Evolutionary conservation across 1,140 invertebrate species (phyloP).

Genomic region (Pemphigus obesinymphae): DNA sequence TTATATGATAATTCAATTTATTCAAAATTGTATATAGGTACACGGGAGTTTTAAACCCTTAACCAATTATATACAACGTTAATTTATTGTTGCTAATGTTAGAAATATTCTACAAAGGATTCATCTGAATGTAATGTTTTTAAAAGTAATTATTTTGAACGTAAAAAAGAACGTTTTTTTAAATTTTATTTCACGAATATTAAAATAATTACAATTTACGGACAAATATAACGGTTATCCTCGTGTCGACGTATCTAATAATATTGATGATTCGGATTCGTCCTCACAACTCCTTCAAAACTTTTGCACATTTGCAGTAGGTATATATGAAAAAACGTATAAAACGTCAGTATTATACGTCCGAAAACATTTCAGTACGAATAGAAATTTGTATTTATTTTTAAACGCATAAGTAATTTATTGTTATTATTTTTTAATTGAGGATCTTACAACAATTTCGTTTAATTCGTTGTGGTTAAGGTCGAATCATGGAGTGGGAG

Average conservation of each 20-base stretch:
- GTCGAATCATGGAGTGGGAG: neutral
- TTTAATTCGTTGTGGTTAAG: neutral
- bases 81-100: neutral
- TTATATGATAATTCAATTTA: too few species aligned
- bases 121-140: neutral
- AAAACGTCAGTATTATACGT: neutral
- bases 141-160: neutral
- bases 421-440: neutral
- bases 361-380: neutral
- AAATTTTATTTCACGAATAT: neutral
- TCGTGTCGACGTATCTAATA: neutral
- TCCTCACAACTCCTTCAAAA: neutral
- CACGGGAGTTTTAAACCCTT: neutral
- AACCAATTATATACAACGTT: constrained; percentile 15
- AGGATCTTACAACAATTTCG: neutral
- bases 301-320: neutral
- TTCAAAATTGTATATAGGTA: neutral
- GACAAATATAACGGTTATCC: neutral
- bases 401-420: neutral
- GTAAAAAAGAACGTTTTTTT: neutral
- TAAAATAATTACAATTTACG: neutral
- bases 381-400: neutral
- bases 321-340: too few species aligned
- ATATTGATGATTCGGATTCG: neutral
- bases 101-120: neutral